Evolutionary conservation across 37 sponge, comb jelly and placozoan genomes (phyloP).

Genomic region (Tethya wilhelma): DNA sequence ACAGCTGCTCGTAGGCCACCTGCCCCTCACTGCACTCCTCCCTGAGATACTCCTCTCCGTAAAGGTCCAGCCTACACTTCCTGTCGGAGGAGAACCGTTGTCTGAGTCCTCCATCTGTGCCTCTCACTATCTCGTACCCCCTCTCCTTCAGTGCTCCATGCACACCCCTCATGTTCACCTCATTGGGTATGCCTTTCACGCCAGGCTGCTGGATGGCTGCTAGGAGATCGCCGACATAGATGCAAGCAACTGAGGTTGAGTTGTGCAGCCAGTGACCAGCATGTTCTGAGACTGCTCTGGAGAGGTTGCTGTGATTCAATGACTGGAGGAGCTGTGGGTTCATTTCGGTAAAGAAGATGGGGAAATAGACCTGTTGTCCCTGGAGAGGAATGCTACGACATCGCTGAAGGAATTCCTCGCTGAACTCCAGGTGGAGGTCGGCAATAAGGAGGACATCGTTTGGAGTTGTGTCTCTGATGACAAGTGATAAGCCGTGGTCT

Average conservation of each 20-base stretch:
- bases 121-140: constrained; percentile 30
- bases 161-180: constrained; percentile 1
- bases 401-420: constrained; percentile 23
- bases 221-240: constrained; percentile 41
- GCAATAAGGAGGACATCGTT: constrained; percentile 36
- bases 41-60: constrained; percentile 8
- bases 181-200: constrained; percentile 23
- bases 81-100: neutral
- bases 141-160: constrained; percentile 12
- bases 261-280: constrained; percentile 41
- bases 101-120: constrained; percentile 25
- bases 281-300: constrained; percentile 18
- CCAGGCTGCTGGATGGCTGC: neutral
- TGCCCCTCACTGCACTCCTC: neutral
- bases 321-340: neutral
- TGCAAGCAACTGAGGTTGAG: constrained; percentile 19
- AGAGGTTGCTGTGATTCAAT: constrained; percentile 14
- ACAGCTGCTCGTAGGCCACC: neutral
- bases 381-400: constrained; percentile 36
- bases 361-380: constrained; percentile 53
- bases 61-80: constrained; percentile 13
- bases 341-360: constrained; percentile 21
- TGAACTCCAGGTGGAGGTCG: constrained; percentile 31
- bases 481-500: constrained; percentile 12
- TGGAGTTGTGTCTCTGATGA: constrained; percentile 6